A percentile compares a stretch with the other conserved stretches of the same genome.
These are phyloP conservation scores for Percina caprodes DNA, from an alignment of 2,113 vertebrate genomes.

Conservation along the genomic window DNA sequence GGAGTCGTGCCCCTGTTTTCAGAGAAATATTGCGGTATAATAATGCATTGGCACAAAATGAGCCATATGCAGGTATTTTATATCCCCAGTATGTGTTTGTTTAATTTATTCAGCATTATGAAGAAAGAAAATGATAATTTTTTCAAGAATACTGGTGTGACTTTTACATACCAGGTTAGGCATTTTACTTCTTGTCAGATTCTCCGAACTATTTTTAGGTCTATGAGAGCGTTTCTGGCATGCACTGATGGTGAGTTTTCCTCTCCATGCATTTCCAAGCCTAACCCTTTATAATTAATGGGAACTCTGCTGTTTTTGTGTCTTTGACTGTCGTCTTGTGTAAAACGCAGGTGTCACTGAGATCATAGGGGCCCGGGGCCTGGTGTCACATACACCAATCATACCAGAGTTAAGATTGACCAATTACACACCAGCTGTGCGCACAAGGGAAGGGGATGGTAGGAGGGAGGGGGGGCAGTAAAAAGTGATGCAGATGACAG, in stretches of 20 bases:
- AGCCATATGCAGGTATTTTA: background rate
- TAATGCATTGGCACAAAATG: constrained; percentile 16
- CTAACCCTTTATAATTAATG: constrained; percentile 34
- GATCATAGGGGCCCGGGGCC: constrained; percentile 33
- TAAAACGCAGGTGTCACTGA: constrained; percentile 50
- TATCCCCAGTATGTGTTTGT: background rate
- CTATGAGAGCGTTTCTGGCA: background rate
- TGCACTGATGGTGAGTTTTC: background rate
- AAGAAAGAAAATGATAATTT: background rate
- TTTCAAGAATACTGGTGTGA: background rate
- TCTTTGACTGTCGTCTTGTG: constrained; percentile 42
- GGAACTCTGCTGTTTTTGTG: constrained; percentile 30
- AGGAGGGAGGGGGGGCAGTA: background rate
- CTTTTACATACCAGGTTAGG: constrained; percentile 16
- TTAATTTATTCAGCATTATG: background rate
- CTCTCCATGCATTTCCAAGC: background rate
- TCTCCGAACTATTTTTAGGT: constrained; percentile 23
- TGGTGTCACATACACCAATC: constrained; percentile 53
- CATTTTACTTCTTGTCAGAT: constrained; percentile 7
- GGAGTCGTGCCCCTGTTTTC: constrained; percentile 52
- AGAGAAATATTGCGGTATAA: constrained; percentile 32
- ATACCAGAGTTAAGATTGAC: constrained; percentile 21
- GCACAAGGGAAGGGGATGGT: no score
- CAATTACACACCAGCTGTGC: constrained; percentile 65
- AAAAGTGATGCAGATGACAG: constrained; percentile 32